phyloP scores from a whole-genome alignment of 2,888 invertebrate species.

The Sphaeridia pumilis region DNA sequence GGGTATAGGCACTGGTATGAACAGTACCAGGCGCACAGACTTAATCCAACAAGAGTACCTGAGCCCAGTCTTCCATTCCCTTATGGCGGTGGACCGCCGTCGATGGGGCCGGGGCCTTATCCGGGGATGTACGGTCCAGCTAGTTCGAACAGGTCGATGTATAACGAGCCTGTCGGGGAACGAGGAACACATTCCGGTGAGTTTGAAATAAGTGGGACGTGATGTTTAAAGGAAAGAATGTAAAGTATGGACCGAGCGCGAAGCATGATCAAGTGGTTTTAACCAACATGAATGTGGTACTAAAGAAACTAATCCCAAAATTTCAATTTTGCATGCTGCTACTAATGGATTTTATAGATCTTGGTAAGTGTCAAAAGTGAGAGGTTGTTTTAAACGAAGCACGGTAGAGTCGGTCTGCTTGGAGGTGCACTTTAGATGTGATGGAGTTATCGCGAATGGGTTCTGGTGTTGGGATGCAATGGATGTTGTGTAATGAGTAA shows the following conservation, averaged over 20 bases:
- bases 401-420: no score
- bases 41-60: constrained; percentile 34
- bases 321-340: background rate
- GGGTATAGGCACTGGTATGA: constrained; percentile 67
- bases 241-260: background rate
- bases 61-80: constrained; percentile 30
- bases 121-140: background rate
- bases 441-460: no score
- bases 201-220: no score
- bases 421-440: no score
- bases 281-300: no score
- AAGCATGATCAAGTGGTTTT: no score
- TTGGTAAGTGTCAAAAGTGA: background rate
- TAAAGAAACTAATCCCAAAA: background rate
- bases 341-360: background rate
- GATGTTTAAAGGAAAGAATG: background rate
- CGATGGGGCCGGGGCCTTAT: background rate
- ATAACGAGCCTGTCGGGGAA: background rate
- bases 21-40: constrained; percentile 48
- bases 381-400: background rate
- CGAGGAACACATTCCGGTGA: background rate
- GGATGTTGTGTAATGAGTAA: no score
- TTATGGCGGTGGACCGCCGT: no score
- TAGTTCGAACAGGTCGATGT: background rate
- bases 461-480: no score